Base-by-base conservation (phyloP, 2,113 vertebrate genomes). In the Chaenocephalus aceratus region DNA sequence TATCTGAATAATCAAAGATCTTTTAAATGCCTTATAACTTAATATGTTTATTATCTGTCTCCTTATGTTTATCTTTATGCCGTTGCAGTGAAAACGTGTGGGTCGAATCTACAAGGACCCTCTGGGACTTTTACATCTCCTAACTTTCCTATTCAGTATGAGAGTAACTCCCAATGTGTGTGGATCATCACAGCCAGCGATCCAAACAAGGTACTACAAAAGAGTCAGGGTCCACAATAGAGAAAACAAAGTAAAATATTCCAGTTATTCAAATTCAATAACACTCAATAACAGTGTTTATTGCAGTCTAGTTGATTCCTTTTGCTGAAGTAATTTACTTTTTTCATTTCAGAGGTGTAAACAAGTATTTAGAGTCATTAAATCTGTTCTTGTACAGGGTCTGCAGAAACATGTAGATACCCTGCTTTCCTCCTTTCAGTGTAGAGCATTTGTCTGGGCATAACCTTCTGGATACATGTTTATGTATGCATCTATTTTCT, bases 151-250 rank as follows among this genome's bases (percentile, higher is more conserved):
- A 95, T 95, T 64, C 95, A 96, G 80, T 96, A 96, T 59, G 95
- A 96, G 85, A 96, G 94, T 66, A 96, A 96, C 88, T 95, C 95
- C 10, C 95, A 96, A 78, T 96, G 95, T 84, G 94, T 95, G 59
- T 96, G 95, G 95, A 95, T 96, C 84, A 94, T 96, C 83, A 95
- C 94, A 5, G 95, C 95, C 79, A 92, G 94, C 46, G 94, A 95
- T 86, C 93, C 92, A 9, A 95, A 94, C 83, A 96, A 96, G 95
- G 95, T 96, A 93, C 6, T 12, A 62, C 1, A 77, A 23, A 11
- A 60, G 3, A 59, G 23, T 36, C 45, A 14, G 9, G 2, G 26
- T 5, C 7, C 4, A 30, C 30, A 30, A 30, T 30, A 30, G 30
- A 30, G 30, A 30, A 30, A 30, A 30, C 30, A 30, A 30, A 30